Conservation (phyloP, 2,797 vertebrate species). For the Leucoraja ocellata region DNA sequence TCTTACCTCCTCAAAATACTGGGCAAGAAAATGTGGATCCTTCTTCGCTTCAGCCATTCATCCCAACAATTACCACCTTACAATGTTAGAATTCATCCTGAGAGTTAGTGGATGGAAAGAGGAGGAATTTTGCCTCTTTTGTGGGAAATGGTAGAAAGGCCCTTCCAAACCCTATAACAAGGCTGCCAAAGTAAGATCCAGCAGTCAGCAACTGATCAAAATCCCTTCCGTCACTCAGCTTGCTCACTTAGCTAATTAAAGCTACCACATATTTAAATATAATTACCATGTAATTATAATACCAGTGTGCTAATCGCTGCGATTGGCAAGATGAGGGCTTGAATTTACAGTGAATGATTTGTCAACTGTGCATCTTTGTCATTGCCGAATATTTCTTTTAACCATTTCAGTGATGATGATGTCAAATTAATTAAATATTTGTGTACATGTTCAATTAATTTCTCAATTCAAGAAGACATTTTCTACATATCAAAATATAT, state of each 20-base stretch:
- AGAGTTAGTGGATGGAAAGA: not conserved
- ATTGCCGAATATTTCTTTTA: not conserved
- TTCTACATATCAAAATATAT: not conserved
- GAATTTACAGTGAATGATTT: constrained; percentile 1
- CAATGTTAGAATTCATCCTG: too few relatives aligned
- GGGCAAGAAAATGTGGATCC: not conserved
- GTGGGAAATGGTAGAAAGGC: not conserved
- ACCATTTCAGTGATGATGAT: constrained; percentile 15
- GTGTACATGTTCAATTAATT: not conserved
- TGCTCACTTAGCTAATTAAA: constrained; percentile 25
- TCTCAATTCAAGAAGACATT: not conserved
- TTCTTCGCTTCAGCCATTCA: too few relatives aligned
- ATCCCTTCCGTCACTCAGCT: constrained; percentile 1
- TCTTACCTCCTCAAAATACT: not conserved
- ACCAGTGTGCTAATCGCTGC: not conserved
- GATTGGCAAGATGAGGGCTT: not conserved
- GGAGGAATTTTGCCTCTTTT: not conserved
- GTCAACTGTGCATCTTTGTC: not conserved
- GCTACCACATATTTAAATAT: constrained; percentile 34
- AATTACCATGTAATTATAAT: constrained; percentile 34
- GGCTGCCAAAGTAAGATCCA: not conserved
- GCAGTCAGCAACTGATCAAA: constrained; percentile 9
- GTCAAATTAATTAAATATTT: not conserved
- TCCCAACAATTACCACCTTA: not conserved
- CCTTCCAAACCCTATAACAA: not conserved